Percentiles rank a stretch among this genome's conserved stretches.
Conservation (phyloP, 2,113 vertebrate species). For the Psittacula cyanocephala region DNA sequence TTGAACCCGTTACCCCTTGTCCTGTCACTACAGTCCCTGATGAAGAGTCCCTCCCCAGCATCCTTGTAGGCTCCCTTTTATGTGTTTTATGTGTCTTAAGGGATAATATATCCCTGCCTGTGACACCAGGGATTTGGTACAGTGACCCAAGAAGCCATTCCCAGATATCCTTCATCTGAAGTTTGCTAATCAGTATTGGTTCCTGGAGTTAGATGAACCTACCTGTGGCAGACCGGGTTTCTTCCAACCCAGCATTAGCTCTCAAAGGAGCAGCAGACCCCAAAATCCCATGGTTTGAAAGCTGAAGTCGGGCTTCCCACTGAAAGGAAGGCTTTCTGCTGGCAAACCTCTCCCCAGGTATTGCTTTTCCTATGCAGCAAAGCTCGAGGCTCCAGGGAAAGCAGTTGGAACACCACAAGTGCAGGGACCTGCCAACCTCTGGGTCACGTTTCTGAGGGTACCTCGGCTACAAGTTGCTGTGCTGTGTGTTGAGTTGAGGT, state of each 20-base stretch:
- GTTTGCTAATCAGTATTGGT: background rate
- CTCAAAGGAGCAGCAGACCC: background rate
- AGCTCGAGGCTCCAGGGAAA: background rate
- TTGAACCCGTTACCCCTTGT: no score
- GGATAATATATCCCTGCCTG: background rate
- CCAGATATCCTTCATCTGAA: background rate
- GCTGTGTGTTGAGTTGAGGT: background rate
- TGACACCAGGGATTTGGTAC: background rate
- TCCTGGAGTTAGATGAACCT: background rate
- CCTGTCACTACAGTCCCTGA: no score
- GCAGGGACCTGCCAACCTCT: background rate
- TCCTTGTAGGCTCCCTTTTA: background rate
- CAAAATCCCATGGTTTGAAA: background rate
- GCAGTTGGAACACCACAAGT: background rate
- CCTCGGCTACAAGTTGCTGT: background rate
- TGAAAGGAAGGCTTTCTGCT: background rate
- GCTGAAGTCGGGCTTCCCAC: background rate
- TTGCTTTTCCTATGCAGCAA: background rate
- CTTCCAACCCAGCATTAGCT: background rate
- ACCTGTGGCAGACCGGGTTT: background rate
- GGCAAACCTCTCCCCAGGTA: background rate
- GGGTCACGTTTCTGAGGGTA: background rate
- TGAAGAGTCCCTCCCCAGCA: no score
- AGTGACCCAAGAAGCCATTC: background rate
- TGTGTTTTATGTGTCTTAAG: background rate